Evolutionary conservation across 1,140 invertebrate species (phyloP), one percentile per base, ranked within the genome.

Genomic region (Calosoma granatense): DNA sequence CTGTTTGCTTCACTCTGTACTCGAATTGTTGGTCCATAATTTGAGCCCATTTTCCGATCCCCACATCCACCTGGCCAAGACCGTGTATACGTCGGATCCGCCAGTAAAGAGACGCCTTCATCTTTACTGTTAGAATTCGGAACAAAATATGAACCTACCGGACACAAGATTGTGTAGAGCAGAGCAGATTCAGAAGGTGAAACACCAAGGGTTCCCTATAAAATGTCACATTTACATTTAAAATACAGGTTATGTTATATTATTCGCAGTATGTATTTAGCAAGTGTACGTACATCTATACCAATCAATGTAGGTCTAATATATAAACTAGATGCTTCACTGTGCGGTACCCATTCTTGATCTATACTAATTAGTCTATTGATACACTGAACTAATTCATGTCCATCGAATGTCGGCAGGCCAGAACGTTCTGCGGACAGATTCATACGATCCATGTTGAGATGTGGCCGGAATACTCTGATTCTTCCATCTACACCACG

Each of bases 11-110:
- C 76, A 61, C 85, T 84, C 73, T 90, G 88, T 23, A 90, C 82
- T 59, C 85, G 82, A 61, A 94, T 84, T 0, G 91, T 93, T 54
- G 92, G 90, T 47, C 82, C 90, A 68, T 94, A 94, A 74, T 94
- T 94, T 15, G 93, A 92, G 56, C 97, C 96, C 80, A 98, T 87
- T 79, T 99, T 99, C 57, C 82, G 83, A 66, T 89, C 86, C 21
- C 97, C 97, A 55, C 90, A 90, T 60, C 95, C 96, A 43, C 97
- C 96, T 4, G 94, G 94, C 88, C 94, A 98, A 19, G 97, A 92
- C 58, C 97, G 76, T 1, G 88, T 86, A 66, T 81, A 90, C 20
- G 78, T 70, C 0, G 91, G 88, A 76, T 94, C 87, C 39, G 91
- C 91, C 6, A 90, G 71, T 17, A 93, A 72, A 1, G 85, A 84